phyloP scores from a whole-genome alignment of 2,888 invertebrate genomes.

The Stomorhina lunata region DNA sequence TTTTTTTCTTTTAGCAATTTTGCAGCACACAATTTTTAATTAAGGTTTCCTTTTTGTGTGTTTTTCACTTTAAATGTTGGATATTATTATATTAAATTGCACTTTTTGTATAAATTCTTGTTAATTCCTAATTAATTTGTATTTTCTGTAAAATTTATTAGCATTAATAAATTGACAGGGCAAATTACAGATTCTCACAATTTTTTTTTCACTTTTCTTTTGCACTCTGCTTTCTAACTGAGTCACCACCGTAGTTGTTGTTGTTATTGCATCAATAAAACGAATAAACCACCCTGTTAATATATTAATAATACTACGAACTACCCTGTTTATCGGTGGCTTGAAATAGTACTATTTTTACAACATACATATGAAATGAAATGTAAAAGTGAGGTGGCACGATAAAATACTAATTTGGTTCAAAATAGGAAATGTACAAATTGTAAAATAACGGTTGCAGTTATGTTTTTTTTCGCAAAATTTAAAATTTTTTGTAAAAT shows the following conservation, averaged over 20 bases:
- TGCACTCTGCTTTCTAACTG: conserved; percentile 64
- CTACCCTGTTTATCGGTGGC: too few relatives aligned
- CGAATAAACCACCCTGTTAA: too few relatives aligned
- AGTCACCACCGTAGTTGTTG: conserved; percentile 65
- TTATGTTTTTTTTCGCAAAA: too few relatives aligned
- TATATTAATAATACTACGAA: too few relatives aligned
- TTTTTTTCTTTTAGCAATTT: not conserved
- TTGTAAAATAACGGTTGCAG: too few relatives aligned
- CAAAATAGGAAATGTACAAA: too few relatives aligned
- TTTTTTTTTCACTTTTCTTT: conserved; percentile 49
- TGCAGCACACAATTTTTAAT: not conserved
- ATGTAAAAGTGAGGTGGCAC: too few relatives aligned
- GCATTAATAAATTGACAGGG: conserved; percentile 59
- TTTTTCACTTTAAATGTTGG: conserved; percentile 3
- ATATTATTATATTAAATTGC: conserved; percentile 49
- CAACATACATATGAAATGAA: too few relatives aligned
- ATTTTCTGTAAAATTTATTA: conserved; percentile 12
- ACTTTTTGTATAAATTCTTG: conserved; percentile 50
- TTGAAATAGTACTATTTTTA: too few relatives aligned
- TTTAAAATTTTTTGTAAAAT: too few relatives aligned
- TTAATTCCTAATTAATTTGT: conserved; percentile 43
- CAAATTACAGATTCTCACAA: conserved; percentile 54
- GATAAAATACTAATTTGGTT: too few relatives aligned
- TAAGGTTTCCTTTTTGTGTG: conserved; percentile 13
- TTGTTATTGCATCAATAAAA: too few relatives aligned